These are phyloP conservation scores for Paralichthys olivaceus DNA, from an alignment of 2,113 vertebrate species.

Conservation along the genomic window DNA sequence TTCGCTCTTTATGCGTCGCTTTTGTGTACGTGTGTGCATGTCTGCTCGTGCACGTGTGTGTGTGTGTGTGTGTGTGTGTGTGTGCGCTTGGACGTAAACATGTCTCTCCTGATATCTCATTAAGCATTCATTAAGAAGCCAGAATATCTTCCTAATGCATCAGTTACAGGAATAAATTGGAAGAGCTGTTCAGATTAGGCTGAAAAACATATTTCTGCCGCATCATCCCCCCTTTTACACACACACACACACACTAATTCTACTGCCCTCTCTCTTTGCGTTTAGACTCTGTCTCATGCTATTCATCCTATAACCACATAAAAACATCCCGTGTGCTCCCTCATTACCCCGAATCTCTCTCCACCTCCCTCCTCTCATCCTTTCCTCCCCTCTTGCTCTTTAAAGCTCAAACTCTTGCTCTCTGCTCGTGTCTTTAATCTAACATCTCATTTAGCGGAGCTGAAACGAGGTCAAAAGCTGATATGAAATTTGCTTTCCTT, in stretches of 20 bases:
- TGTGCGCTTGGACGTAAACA: slow-evolving; percentile 35
- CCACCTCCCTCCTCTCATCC: neutral
- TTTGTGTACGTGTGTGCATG: neutral
- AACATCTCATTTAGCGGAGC: slow-evolving; percentile 60
- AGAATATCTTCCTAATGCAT: slow-evolving; percentile 63
- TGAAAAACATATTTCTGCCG: slow-evolving; percentile 43
- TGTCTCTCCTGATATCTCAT: slow-evolving; percentile 67
- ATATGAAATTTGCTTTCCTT: slow-evolving; percentile 40
- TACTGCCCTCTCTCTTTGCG: neutral
- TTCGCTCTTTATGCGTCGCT: neutral
- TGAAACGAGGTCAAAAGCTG: slow-evolving; percentile 47
- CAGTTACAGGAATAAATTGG: slow-evolving; percentile 60
- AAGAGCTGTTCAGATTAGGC: slow-evolving; percentile 56
- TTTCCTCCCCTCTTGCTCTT: neutral
- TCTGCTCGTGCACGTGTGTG: neutral
- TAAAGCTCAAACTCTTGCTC: slow-evolving; percentile 12
- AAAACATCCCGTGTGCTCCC: slow-evolving; percentile 18
- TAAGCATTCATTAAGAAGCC: slow-evolving; percentile 59
- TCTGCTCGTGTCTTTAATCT: slow-evolving; percentile 41
- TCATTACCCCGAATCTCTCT: neutral
- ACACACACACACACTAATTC: neutral
- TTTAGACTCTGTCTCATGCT: neutral
- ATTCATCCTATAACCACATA: slow-evolving; percentile 1
- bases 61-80: neutral
- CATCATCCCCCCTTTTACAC: neutral